Conservation (phyloP, 1,140 invertebrate species). For the Drosophila pachea region DNA sequence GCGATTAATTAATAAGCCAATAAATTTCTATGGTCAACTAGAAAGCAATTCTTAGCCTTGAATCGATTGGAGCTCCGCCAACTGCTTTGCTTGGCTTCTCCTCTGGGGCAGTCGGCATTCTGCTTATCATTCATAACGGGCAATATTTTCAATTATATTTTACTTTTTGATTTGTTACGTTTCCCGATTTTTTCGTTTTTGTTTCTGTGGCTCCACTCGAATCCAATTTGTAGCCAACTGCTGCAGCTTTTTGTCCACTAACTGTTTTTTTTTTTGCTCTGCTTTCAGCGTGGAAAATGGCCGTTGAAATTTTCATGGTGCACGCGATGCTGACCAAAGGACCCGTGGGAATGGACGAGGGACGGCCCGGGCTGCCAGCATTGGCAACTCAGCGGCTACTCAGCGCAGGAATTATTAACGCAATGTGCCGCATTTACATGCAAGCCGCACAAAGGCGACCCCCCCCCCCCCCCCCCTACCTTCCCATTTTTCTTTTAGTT, state of each 20-base stretch:
- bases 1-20: too few species aligned
- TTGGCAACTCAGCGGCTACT: conserved; percentile 58
- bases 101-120: conserved; percentile 1
- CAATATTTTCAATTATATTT: conserved; percentile 26
- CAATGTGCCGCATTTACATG: conserved; percentile 53
- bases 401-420: conserved; percentile 61
- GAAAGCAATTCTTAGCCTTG: too few species aligned
- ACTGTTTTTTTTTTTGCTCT: conserved; percentile 14
- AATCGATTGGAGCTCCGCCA: too few species aligned
- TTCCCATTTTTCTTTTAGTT: conserved; percentile 64
- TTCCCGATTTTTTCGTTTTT: not conserved
- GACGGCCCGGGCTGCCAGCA: not conserved
- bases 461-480: not conserved
- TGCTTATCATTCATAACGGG: conserved; percentile 2
- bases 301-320: conserved; percentile 44
- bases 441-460: conserved; percentile 2
- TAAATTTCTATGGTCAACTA: too few species aligned
- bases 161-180: not conserved
- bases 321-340: conserved; percentile 25
- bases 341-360: not conserved
- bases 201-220: not conserved
- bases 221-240: conserved; percentile 25
- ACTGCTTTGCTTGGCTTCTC: not conserved
- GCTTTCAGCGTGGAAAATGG: conserved; percentile 16
- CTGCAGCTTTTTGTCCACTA: conserved; percentile 22